Evolutionary conservation across 1,140 invertebrate species (phyloP).

Genomic region (Heliconius himera): DNA sequence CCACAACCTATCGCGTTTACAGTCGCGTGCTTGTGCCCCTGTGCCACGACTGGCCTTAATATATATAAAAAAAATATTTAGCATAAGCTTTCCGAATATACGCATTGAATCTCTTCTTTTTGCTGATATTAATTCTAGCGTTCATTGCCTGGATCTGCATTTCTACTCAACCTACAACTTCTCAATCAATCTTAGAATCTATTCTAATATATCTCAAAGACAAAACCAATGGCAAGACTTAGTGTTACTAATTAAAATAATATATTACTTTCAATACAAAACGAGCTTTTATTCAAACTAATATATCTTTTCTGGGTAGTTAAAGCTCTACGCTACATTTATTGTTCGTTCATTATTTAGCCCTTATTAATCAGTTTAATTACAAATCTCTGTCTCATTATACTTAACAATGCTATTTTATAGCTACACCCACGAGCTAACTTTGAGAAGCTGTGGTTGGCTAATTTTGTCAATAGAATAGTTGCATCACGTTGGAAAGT

Average conservation of each 20-base stretch:
- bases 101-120: too few relatives aligned
- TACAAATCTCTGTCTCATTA: slow-evolving; percentile 24
- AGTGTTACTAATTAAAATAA: slow-evolving; percentile 8
- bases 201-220: not conserved
- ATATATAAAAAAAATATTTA: too few relatives aligned
- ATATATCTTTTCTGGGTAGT: not conserved
- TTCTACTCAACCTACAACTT: too few relatives aligned
- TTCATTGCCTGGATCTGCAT: too few relatives aligned
- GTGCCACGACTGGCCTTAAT: not conserved
- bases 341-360: slow-evolving; percentile 19
- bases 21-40: not conserved
- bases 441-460: slow-evolving; percentile 29
- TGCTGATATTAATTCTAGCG: too few relatives aligned
- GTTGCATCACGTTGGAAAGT: slow-evolving; percentile 26
- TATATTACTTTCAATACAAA: slow-evolving; percentile 6
- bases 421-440: slow-evolving; percentile 29
- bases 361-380: slow-evolving; percentile 36
- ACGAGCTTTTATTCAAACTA: not conserved
- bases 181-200: too few relatives aligned
- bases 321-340: not conserved
- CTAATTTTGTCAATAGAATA: slow-evolving; percentile 28
- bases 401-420: slow-evolving; percentile 30
- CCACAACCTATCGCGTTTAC: not conserved
- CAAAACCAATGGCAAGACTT: not conserved
- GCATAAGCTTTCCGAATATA: too few relatives aligned